Percentiles rank a stretch among this genome's conserved stretches.
Evolutionary conservation across 1,140 invertebrate genomes (phyloP).

Genomic region (Ericerus pela): DNA sequence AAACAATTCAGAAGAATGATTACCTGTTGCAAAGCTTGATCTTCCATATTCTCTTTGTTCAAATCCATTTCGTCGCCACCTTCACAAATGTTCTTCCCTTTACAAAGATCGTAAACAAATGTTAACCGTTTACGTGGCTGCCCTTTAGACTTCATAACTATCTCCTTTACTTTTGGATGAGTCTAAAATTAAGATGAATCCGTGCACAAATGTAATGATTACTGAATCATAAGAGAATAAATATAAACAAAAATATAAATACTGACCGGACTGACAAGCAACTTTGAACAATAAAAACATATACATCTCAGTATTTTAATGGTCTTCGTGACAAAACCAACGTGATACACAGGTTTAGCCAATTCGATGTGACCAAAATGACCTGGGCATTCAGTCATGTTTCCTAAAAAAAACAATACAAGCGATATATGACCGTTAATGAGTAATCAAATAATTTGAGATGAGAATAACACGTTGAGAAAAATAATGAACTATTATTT

Average conservation of each 20-base stretch:
- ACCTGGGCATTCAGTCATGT: constrained; percentile 96
- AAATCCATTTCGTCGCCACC: constrained; percentile 96
- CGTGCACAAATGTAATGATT: constrained; percentile 1
- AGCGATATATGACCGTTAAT: not conserved
- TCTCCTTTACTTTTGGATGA: constrained; percentile 95
- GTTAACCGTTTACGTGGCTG: constrained; percentile 85
- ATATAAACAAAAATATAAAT: constrained; percentile 15
- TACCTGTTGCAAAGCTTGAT: constrained; percentile 12
- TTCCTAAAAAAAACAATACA: constrained; percentile 34
- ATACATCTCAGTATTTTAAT: constrained; percentile 94
- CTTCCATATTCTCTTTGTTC: constrained; percentile 46
- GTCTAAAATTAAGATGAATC: no score
- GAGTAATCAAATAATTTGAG: not conserved
- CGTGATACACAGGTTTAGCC: constrained; percentile 96
- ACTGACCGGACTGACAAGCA: constrained; percentile 83
- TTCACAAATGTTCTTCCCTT: constrained; percentile 95
- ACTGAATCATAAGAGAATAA: not conserved
- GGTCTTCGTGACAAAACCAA: constrained; percentile 93
- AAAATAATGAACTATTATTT: constrained; percentile 6
- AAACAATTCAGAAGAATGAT: no score
- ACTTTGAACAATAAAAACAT: constrained; percentile 94
- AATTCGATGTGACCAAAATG: constrained; percentile 99
- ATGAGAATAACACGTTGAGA: not conserved
- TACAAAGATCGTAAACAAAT: constrained; percentile 96
- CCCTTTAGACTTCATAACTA: constrained; percentile 92